Percentiles rank a stretch among this genome's conserved stretches.
Evolutionary conservation across 2,888 invertebrate species (phyloP).

Genomic region (Siphlonurus alternatus): DNA sequence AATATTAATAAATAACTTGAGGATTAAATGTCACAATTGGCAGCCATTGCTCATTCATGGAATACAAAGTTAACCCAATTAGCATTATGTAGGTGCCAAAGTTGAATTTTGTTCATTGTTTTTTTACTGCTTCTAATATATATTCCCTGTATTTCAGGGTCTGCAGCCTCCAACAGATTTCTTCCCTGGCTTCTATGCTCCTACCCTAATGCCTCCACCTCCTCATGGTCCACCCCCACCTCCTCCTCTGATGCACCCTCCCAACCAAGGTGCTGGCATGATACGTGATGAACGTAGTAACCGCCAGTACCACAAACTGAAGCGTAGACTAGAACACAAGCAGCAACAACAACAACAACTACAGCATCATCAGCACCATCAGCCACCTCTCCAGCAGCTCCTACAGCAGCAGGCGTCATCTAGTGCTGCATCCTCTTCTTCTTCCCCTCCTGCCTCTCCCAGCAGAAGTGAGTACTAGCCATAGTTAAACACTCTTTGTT

Average conservation of each 20-base stretch:
- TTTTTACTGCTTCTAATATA: too few species aligned
- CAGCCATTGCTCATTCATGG: too few species aligned
- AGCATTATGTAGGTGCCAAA: too few species aligned
- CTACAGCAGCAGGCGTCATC: neutral
- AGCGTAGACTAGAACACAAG: slow-evolving; percentile 56
- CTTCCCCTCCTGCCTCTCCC: slow-evolving; percentile 48
- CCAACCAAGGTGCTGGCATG: neutral
- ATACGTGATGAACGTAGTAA: slow-evolving; percentile 56
- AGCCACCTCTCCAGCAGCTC: neutral
- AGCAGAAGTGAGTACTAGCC: slow-evolving; percentile 36
- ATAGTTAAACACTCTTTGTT: too few species aligned
- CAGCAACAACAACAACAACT: slow-evolving; percentile 25
- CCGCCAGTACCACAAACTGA: slow-evolving; percentile 57
- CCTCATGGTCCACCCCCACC: slow-evolving; percentile 28
- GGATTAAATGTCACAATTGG: too few species aligned
- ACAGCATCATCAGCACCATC: neutral
- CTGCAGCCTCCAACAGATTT: neutral
- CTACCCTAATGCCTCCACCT: slow-evolving; percentile 27
- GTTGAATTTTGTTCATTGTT: too few species aligned
- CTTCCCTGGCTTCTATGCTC: neutral
- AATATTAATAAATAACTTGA: too few species aligned
- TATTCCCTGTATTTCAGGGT: slow-evolving; percentile 41
- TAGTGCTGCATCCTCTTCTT: slow-evolving; percentile 31
- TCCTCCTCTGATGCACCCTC: slow-evolving; percentile 29
- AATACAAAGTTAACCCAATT: too few species aligned